These are phyloP conservation scores for Latrodectus geometricus DNA, from an alignment of 1,140 invertebrate genomes.

Conservation along the genomic window DNA sequence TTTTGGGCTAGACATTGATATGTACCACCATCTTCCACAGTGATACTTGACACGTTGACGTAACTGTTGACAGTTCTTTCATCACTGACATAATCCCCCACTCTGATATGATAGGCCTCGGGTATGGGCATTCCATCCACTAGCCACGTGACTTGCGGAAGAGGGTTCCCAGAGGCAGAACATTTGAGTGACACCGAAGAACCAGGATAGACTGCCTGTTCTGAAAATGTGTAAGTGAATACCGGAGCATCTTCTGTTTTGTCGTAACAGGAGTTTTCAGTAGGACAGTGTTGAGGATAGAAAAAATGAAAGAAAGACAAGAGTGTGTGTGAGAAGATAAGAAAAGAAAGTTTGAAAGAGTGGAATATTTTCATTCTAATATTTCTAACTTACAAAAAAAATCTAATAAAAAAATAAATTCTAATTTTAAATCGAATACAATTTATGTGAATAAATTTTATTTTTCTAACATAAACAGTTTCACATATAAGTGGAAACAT, in stretches of 20 bases:
- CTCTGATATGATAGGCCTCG: slow-evolving; percentile 57
- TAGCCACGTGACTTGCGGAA: slow-evolving; percentile 64
- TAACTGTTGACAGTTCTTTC: slow-evolving; percentile 79
- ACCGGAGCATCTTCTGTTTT: slow-evolving; percentile 55
- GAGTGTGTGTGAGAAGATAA: background rate
- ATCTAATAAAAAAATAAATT: background rate
- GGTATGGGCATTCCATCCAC: slow-evolving; percentile 62
- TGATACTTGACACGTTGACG: slow-evolving; percentile 80
- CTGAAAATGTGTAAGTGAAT: slow-evolving; percentile 59
- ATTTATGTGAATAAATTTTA: no score
- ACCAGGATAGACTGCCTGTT: slow-evolving; percentile 63
- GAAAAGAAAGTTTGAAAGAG: background rate
- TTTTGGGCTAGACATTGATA: slow-evolving; percentile 75
- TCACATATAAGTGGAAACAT: no score
- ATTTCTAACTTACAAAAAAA: background rate
- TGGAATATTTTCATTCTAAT: background rate
- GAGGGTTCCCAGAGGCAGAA: slow-evolving; percentile 64
- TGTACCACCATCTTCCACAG: slow-evolving; percentile 69
- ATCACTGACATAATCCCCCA: slow-evolving; percentile 62
- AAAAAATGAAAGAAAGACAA: background rate
- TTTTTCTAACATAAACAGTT: no score
- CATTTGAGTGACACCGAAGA: slow-evolving; percentile 64
- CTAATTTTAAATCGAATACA: background rate
- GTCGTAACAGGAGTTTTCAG: background rate
- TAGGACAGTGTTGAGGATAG: background rate